Evolutionary conservation across 2,797 vertebrate species (phyloP).

Genomic region (Channa striata): DNA sequence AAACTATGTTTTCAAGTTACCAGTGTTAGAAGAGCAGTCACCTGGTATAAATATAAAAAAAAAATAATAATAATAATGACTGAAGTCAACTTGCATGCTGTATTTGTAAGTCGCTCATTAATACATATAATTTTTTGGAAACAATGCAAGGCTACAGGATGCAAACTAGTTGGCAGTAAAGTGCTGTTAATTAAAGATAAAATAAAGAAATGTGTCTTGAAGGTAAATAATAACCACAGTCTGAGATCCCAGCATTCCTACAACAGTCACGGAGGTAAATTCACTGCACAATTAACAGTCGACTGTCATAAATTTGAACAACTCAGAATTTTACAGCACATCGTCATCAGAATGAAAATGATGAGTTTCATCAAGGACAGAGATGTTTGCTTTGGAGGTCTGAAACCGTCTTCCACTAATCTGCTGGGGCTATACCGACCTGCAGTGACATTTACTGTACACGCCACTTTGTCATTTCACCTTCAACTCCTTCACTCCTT

Average conservation of each 20-base stretch:
- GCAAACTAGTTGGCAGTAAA: too few species aligned
- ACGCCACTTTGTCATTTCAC: slow-evolving; percentile 41
- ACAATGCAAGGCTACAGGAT: too few species aligned
- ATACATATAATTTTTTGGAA: too few species aligned
- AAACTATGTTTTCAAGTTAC: too few species aligned
- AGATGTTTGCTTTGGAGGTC: slow-evolving; percentile 8
- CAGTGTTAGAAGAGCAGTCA: too few species aligned
- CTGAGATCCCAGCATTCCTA: not conserved
- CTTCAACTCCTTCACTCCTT: slow-evolving; percentile 10
- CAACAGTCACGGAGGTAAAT: slow-evolving; percentile 1
- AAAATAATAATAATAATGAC: too few species aligned
- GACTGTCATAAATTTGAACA: not conserved
- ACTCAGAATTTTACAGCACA: slow-evolving; percentile 8
- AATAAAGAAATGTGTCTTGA: not conserved
- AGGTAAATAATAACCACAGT: not conserved
- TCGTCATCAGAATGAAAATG: slow-evolving; percentile 23
- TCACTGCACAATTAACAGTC: not conserved
- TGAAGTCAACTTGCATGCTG: too few species aligned
- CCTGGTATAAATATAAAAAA: too few species aligned
- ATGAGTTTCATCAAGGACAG: slow-evolving; percentile 17
- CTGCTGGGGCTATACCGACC: slow-evolving; percentile 19
- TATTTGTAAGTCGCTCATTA: too few species aligned
- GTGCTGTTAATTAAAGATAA: too few species aligned
- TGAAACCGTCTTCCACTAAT: slow-evolving; percentile 28
- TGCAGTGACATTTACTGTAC: slow-evolving; percentile 38